Evolutionary conservation across 2,888 invertebrate species (phyloP), one percentile per base, ranked within the genome.

Genomic region (Argyresthia goedartella): DNA sequence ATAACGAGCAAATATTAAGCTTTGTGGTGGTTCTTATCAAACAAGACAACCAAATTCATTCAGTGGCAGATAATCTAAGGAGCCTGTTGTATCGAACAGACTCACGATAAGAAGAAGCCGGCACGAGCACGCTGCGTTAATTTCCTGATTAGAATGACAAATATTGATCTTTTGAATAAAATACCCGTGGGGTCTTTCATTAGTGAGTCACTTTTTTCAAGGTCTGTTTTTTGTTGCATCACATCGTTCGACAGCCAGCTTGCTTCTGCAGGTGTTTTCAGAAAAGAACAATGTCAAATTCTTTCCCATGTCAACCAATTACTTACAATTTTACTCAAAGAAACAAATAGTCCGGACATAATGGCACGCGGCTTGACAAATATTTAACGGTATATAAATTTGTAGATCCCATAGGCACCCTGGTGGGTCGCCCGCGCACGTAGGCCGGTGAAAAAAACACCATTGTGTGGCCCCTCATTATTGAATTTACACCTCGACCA

Each of bases 331-430:
- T 75, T 74, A 72, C 75, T 8, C 14, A 10, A 49, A 74, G 73
- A 75, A 78, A 76, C 72, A 74, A 78, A 77, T 65, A 76, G 61
- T 62, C 54, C 65, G 61, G 69, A 63, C 71, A 71, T 67, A 69
- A 70, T 72, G 63, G 66, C 60, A 64, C 62, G 58, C 62, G 63
- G 60, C 66, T 67, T 62, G 63, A 64, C 69, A 70, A 76, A 71
- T 73, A 67, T 69, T 73, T 77, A 76, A 75, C 77, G 73, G 77
- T 74, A 65, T 66, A 69, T 69, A 69, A 73, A 73, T 73, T 63
- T 66, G 61, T 65, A 58, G 15, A 47, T 46, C 44, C n/a, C 51
- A 45, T 13, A 39, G 64, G 61, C 68, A 57, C 69, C 69, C 69
- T 64, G 69, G 69, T 69, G 73, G 70, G 74, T 62, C 51, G 52